Percentiles rank a stretch among this genome's conserved stretches.
Evolutionary conservation across 1,140 invertebrate species (phyloP).

Genomic region (Drosophila ananassae): DNA sequence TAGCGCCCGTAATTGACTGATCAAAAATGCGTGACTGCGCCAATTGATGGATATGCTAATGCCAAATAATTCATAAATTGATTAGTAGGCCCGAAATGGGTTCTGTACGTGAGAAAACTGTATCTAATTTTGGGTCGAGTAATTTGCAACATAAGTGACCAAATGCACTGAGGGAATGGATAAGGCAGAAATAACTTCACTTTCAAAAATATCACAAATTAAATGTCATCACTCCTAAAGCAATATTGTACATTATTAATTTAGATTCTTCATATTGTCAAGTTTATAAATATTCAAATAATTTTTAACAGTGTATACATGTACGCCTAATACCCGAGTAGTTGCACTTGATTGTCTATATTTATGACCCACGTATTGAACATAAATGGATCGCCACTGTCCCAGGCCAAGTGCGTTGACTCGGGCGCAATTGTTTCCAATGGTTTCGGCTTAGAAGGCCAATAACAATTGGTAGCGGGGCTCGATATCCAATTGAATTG

Average conservation of each 20-base stretch:
- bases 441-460: slow-evolving; percentile 30
- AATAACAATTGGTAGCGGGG: slow-evolving; percentile 46
- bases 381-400: slow-evolving; percentile 42
- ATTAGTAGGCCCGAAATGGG: slow-evolving; percentile 17
- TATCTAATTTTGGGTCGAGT: slow-evolving; percentile 4
- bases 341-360: slow-evolving; percentile 45
- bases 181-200: not conserved
- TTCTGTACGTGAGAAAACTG: not conserved
- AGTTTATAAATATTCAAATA: not conserved
- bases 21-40: slow-evolving; percentile 31
- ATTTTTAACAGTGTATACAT: slow-evolving; percentile 1
- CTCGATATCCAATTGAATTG: slow-evolving; percentile 43
- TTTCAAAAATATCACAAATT: not conserved
- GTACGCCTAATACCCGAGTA: not conserved
- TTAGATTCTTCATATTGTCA: no score
- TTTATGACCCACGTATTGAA: slow-evolving; percentile 64
- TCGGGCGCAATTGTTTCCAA: slow-evolving; percentile 53
- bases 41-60: slow-evolving; percentile 40
- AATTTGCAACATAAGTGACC: slow-evolving; percentile 17
- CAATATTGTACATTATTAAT: no score
- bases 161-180: not conserved
- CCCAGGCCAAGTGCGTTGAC: slow-evolving; percentile 24
- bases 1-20: slow-evolving; percentile 30
- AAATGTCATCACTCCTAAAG: not conserved
- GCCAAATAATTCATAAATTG: slow-evolving; percentile 41